A percentile compares a stretch with the other conserved stretches of the same genome.
Evolutionary conservation across 2,888 invertebrate genomes (phyloP).

Genomic region (Plagodis pulveraria): DNA sequence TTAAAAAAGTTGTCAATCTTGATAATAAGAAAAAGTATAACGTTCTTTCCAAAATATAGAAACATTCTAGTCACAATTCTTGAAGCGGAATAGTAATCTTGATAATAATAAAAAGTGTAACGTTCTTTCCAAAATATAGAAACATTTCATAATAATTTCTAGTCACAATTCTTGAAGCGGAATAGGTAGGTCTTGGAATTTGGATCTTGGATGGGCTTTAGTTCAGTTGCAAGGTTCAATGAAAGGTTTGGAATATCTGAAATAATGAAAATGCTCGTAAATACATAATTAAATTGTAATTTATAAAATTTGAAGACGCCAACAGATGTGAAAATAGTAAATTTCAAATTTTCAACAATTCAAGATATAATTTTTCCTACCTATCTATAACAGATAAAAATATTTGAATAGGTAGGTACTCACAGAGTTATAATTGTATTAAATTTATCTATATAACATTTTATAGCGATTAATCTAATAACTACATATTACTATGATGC

Average conservation of each 20-base stretch:
- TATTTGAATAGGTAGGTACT: constrained; percentile 23
- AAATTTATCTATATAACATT: background rate
- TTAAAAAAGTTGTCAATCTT: too few species aligned
- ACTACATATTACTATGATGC: background rate
- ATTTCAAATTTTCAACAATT: constrained; percentile 44
- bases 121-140: too few species aligned
- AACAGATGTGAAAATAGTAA: constrained; percentile 57
- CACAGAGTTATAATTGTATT: constrained; percentile 29
- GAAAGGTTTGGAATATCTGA: constrained; percentile 19
- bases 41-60: too few species aligned
- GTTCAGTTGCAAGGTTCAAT: constrained; percentile 5
- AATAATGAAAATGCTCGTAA: constrained; percentile 26
- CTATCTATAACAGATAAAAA: constrained; percentile 28
- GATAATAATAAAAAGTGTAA: too few species aligned
- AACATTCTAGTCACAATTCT: too few species aligned
- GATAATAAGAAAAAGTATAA: too few species aligned
- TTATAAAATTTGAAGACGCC: constrained; percentile 62
- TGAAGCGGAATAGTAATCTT: background rate
- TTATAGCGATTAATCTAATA: background rate
- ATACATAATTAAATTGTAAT: constrained; percentile 40
- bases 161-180: background rate
- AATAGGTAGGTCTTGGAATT: constrained; percentile 6
- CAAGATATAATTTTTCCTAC: constrained; percentile 13
- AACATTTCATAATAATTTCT: too few species aligned
- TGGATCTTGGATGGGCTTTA: constrained; percentile 6